Percentiles rank a stretch among this genome's conserved stretches.
These are phyloP conservation scores for Ciconia maguari DNA, from an alignment of 2,113 vertebrate genomes.

Conservation along the genomic window DNA sequence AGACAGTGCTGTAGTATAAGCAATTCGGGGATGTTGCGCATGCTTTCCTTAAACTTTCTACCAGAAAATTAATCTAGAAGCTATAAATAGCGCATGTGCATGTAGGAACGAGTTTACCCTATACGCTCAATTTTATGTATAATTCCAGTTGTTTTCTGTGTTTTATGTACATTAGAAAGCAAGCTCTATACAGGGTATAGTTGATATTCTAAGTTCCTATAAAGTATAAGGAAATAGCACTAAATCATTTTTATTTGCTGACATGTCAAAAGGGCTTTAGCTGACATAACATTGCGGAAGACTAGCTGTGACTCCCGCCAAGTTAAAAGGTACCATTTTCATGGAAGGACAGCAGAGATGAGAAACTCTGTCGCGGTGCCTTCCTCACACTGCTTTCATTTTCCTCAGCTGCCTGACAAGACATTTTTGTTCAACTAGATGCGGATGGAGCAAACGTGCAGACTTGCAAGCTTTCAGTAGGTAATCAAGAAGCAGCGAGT, in stretches of 20 bases:
- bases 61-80: neutral
- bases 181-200: neutral
- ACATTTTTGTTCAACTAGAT: neutral
- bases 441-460: rapidly evolving
- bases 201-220: neutral
- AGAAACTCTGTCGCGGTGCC: neutral
- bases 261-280: neutral
- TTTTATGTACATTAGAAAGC: neutral
- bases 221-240: neutral
- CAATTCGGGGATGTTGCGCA: neutral
- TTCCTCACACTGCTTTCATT: neutral
- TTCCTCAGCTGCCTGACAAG: neutral
- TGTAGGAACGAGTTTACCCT: neutral
- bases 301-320: neutral
- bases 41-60: neutral
- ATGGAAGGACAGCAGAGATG: neutral
- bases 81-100: neutral
- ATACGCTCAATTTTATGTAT: neutral
- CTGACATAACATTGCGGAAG: neutral
- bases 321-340: neutral
- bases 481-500: neutral
- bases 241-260: neutral
- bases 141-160: neutral
- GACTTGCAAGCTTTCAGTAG: neutral
- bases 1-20: neutral